Evolutionary conservation across 2,113 vertebrate genomes (phyloP).

Genomic region (Bos indicus): DNA sequence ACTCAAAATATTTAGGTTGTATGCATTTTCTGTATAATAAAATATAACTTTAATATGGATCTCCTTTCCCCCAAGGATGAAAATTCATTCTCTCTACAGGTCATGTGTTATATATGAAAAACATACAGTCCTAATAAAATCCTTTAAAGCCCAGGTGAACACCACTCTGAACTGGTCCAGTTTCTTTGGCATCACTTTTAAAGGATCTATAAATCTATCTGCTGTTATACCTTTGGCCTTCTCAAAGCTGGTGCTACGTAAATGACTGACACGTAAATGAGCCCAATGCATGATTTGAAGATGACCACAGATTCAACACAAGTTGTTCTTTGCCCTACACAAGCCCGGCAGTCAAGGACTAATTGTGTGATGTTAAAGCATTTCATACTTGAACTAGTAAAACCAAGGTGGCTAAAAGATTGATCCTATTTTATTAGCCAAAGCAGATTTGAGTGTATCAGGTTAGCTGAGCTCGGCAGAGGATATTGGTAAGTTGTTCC

Average conservation of each 20-base stretch:
- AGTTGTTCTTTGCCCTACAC: background rate
- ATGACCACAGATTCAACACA: background rate
- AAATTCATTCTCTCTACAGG: background rate
- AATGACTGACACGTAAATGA: background rate
- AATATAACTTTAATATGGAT: background rate
- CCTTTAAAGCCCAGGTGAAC: conserved; percentile 11
- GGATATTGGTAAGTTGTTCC: conserved; percentile 53
- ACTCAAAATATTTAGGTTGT: background rate
- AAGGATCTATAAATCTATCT: conserved; percentile 58
- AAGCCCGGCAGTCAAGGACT: background rate
- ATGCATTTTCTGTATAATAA: conserved; percentile 14
- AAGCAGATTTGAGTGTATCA: conserved; percentile 26
- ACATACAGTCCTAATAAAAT: conserved; percentile 9
- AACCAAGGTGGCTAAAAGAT: conserved; percentile 32
- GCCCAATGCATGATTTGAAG: background rate
- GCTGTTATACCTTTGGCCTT: background rate
- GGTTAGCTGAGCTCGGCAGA: conserved; percentile 46
- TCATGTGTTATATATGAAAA: conserved; percentile 18
- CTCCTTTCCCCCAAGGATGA: background rate
- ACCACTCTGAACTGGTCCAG: background rate
- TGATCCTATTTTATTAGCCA: conserved; percentile 58
- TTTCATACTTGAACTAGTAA: background rate
- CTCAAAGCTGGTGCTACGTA: background rate
- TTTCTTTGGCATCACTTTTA: conserved; percentile 16
- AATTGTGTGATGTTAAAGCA: background rate